phyloP scores from a whole-genome alignment of 2,888 invertebrate species.

The Cephus nigrinus region DNA sequence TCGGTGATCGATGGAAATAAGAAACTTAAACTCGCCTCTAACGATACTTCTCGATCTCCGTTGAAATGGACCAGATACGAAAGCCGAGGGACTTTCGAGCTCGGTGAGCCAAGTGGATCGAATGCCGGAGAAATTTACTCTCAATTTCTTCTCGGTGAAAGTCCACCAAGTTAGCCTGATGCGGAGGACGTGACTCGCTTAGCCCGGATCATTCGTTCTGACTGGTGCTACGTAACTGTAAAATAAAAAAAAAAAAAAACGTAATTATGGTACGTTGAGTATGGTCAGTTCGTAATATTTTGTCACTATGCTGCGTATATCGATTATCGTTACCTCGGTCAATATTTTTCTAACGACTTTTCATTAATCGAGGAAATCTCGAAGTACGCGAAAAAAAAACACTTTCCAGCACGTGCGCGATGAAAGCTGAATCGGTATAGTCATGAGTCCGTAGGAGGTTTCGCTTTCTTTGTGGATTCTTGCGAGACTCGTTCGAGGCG shows the following conservation, averaged over 20 bases:
- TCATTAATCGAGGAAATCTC: background rate
- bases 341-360: background rate
- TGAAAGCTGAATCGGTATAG: background rate
- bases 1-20: background rate
- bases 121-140: conserved; percentile 23
- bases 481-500: background rate
- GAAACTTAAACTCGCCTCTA: background rate
- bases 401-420: background rate
- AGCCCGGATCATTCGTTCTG: conserved; percentile 33
- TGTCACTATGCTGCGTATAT: background rate
- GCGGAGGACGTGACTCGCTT: conserved; percentile 46
- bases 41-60: conserved; percentile 11
- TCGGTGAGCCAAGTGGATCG: conserved; percentile 10
- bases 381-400: background rate
- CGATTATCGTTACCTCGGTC: background rate
- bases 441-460: background rate
- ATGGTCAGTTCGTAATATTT: background rate
- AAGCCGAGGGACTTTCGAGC: conserved; percentile 11
- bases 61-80: conserved; percentile 13
- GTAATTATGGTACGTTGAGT: background rate
- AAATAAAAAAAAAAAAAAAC: background rate
- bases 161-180: background rate
- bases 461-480: background rate
- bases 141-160: conserved; percentile 21
- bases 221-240: background rate